phyloP scores from a whole-genome alignment of 2,888 invertebrate genomes.

The Hyalella azteca region DNA sequence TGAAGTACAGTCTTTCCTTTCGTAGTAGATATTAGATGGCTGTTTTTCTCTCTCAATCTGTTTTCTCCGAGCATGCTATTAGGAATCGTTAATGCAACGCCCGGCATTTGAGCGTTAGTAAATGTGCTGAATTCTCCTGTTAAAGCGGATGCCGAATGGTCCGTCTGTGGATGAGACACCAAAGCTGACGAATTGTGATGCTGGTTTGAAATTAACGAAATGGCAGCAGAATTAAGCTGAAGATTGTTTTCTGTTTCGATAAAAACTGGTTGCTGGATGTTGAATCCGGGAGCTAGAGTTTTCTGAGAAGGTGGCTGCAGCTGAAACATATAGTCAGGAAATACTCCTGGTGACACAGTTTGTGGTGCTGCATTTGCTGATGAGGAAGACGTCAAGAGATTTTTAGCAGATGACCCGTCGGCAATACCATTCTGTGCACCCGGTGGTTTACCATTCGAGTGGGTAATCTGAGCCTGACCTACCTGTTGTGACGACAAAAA shows the following conservation, averaged over 20 bases:
- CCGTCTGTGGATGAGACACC: not conserved
- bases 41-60: not conserved
- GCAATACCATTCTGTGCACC: too few relatives aligned
- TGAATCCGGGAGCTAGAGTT: not conserved
- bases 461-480: too few relatives aligned
- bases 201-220: too few relatives aligned
- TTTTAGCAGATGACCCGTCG: too few relatives aligned
- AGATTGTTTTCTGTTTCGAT: not conserved
- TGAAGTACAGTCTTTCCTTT: not conserved
- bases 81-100: not conserved
- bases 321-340: not conserved
- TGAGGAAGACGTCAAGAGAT: too few relatives aligned
- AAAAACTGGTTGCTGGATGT: not conserved
- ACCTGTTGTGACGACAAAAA: too few relatives aligned
- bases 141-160: not conserved
- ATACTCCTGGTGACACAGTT: too few relatives aligned
- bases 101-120: not conserved
- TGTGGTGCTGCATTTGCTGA: too few relatives aligned
- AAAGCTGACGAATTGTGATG: not conserved
- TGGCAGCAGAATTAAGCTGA: not conserved
- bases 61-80: not conserved
- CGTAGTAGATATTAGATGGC: not conserved
- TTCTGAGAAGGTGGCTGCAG: not conserved
- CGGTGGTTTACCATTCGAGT: too few relatives aligned
- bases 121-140: constrained; percentile 13